Evolutionary conservation across 2,797 vertebrate genomes (phyloP).

Genomic region (Cuculus canorus): DNA sequence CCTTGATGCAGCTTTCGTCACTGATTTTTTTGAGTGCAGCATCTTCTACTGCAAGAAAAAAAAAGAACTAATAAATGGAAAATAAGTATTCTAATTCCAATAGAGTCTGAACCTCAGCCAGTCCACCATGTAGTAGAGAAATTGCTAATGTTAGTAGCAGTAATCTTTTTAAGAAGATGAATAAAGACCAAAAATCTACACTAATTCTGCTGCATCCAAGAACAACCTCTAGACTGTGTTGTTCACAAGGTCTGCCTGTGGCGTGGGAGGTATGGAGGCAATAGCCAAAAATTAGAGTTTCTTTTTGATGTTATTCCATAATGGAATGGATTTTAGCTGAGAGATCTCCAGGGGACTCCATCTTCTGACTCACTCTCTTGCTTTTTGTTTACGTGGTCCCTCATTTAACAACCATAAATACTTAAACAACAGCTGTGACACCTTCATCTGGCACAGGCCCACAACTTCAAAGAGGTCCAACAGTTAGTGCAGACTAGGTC

Average conservation of each 20-base stretch:
- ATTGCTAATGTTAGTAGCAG: neutral
- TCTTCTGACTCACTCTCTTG: neutral
- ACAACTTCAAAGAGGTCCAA: neutral
- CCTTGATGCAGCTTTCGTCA: neutral
- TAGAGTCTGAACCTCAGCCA: neutral
- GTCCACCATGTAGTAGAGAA: neutral
- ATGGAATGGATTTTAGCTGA: neutral
- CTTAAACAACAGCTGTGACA: neutral
- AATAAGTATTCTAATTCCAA: neutral
- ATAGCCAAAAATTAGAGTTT: neutral
- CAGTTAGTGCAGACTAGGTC: neutral
- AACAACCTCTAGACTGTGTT: neutral
- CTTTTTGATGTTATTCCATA: slow-evolving; percentile 6
- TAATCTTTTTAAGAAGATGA: slow-evolving; percentile 11
- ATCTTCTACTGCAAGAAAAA: neutral
- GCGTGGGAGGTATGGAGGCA: neutral
- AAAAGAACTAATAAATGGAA: neutral
- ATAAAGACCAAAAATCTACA: neutral
- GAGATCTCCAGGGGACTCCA: neutral
- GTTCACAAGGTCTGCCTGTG: neutral
- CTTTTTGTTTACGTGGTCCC: neutral
- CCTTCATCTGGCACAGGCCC: neutral
- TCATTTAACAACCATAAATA: neutral
- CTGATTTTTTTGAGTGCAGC: neutral
- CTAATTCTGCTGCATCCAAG: neutral